phyloP scores from a whole-genome alignment of 2,113 vertebrate species.

The Passer montanus region DNA sequence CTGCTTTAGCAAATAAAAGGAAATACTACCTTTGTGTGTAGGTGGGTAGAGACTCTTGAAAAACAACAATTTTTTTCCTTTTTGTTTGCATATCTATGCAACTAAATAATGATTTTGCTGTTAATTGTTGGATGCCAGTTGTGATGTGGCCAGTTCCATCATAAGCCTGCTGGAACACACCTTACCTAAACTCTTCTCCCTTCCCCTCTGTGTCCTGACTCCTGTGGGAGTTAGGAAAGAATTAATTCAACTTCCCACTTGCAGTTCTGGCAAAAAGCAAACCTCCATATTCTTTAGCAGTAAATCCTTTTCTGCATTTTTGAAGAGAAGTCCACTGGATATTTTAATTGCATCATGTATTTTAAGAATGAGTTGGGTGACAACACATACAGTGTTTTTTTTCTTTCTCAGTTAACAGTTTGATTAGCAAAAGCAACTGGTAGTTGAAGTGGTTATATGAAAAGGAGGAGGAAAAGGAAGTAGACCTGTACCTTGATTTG shows the following conservation, averaged over 20 bases:
- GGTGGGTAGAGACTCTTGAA: constrained; percentile 16
- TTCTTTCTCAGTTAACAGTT: background rate
- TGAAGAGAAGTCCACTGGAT: background rate
- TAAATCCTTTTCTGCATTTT: background rate
- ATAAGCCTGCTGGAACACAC: background rate
- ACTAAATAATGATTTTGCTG: background rate
- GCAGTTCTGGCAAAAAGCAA: background rate
- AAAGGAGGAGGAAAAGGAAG: constrained; percentile 41
- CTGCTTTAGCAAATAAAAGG: constrained; percentile 50
- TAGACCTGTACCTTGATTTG: constrained; percentile 18
- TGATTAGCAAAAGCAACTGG: background rate
- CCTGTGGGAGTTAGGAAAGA: background rate
- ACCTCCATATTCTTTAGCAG: background rate
- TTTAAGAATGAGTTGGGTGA: background rate
- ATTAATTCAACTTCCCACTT: background rate
- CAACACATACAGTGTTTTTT: background rate
- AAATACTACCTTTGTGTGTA: constrained; percentile 27
- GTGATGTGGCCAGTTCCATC: background rate
- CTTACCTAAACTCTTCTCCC: background rate
- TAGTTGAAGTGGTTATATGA: background rate
- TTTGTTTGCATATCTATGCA: constrained; percentile 5
- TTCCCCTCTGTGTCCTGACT: background rate
- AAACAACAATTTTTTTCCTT: background rate
- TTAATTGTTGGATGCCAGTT: background rate
- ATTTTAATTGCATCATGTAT: background rate